These are phyloP conservation scores for Aphis gossypii DNA, from an alignment of 1,140 invertebrate species.

Conservation along the genomic window DNA sequence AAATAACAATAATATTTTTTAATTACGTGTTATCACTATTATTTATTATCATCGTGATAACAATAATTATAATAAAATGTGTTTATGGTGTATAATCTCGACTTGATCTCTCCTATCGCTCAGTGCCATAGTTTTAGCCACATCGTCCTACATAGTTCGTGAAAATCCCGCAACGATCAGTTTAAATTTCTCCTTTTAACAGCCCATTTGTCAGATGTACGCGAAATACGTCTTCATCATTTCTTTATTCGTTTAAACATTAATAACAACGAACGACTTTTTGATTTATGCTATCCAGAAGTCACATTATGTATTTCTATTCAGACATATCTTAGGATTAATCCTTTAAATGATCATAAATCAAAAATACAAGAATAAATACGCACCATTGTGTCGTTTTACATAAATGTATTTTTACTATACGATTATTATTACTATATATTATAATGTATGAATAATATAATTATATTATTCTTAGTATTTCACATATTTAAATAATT, in stretches of 20 bases:
- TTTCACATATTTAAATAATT: background rate
- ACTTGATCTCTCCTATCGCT: background rate
- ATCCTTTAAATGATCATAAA: slow-evolving; percentile 19
- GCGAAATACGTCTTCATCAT: slow-evolving; percentile 2
- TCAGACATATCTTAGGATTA: slow-evolving; percentile 10
- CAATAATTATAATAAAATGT: background rate
- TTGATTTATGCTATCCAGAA: slow-evolving; percentile 6
- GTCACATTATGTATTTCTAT: slow-evolving; percentile 19
- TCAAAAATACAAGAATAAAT: background rate
- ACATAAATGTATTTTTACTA: background rate
- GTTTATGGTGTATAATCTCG: background rate
- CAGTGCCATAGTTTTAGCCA: background rate
- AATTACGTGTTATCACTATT: background rate
- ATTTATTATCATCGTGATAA: background rate
- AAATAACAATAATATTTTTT: background rate
- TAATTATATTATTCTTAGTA: background rate
- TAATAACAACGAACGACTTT: slow-evolving; percentile 4
- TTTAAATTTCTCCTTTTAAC: background rate
- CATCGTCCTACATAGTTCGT: background rate
- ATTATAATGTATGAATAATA: background rate
- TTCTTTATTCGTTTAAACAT: slow-evolving; percentile 18
- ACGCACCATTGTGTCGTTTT: background rate
- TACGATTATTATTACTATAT: background rate
- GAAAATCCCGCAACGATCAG: background rate
- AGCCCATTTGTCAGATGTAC: slow-evolving; percentile 7